Conservation (phyloP, 2,797 vertebrate species). For the Acrocephalus scirpaceus region DNA sequence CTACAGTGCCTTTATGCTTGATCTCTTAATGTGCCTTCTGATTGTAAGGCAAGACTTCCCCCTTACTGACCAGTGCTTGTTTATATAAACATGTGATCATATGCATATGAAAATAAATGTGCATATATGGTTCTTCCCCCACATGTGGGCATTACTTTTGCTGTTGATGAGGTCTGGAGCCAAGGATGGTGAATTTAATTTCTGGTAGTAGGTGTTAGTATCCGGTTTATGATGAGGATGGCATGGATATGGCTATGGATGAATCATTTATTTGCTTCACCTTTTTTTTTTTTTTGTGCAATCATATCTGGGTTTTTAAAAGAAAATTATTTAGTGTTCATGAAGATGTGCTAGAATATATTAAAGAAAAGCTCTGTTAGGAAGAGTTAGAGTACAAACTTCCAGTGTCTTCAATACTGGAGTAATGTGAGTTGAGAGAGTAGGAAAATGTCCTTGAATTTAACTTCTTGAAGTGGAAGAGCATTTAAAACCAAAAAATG, state of each 20-base stretch:
- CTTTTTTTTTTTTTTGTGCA: neutral
- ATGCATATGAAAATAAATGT: neutral
- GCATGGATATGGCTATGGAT: neutral
- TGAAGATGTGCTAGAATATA: neutral
- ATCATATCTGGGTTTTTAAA: accelerated
- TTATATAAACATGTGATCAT: neutral
- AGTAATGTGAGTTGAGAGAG: neutral
- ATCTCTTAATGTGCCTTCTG: neutral
- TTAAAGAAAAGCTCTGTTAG: neutral
- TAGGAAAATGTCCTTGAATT: neutral
- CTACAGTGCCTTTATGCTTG: neutral
- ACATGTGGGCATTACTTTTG: neutral
- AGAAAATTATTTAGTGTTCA: neutral
- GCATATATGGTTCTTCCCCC: neutral
- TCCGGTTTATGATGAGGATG: neutral
- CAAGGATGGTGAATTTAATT: neutral
- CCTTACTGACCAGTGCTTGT: neutral
- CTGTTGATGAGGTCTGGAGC: neutral
- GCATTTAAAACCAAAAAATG: neutral
- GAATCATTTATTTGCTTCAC: neutral
- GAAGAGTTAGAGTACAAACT: neutral
- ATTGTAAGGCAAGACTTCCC: neutral
- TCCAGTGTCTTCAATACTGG: neutral
- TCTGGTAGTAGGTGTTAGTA: neutral
- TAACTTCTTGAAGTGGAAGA: neutral